Base-by-base conservation (phyloP, 2,797 vertebrate genomes). In the Austrolebias charrua region DNA sequence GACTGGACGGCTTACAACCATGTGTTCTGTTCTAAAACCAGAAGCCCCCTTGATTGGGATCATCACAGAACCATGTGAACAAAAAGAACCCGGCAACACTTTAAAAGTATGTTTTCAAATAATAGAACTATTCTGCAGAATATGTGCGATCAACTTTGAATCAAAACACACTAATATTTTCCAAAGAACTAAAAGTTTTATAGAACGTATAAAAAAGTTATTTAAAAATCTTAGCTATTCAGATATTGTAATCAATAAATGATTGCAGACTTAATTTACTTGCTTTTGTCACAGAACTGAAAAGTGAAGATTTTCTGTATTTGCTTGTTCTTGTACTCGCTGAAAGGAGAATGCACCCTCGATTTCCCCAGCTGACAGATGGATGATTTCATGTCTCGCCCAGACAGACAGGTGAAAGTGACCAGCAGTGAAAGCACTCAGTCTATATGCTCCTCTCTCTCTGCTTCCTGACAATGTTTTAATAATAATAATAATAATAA, bases 401-500 rank as follows among this genome's bases (percentile, higher is more conserved):
- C 29, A 76, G 82, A 80, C 57, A 72, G 81, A 83, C 80, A 81
- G 78, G 68, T 80, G 70, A 85, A 84, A 85, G 73, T 69, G 73
- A 76, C 70, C 43, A 24, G 63, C 75, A 69, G 71, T 80, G 79
- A 84, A 86, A 86, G 78, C 82, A 69, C 80, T 85, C 69, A 66
- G 63, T 67, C 59, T 49, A 31, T 59, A 14, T 47, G 35, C 63
- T 61, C 50, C 47, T 18, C 42, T 60, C 64, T 59, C 55, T 64
- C 5, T 53, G 52, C 48, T 59, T 73, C 60, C 60, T 55, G 75
- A 66, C 57, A 69, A 85, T 85, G 79, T 86, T 86, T 88, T 63
- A 85, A n/a, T n/a, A n/a, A n/a, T n/a, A n/a, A n/a, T n/a, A n/a
- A n/a, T n/a, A n/a, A n/a, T n/a, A n/a, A n/a, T n/a, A n/a, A n/a